Conservation (phyloP, 2,113 vertebrate species). For the Catharus bicknelli region DNA sequence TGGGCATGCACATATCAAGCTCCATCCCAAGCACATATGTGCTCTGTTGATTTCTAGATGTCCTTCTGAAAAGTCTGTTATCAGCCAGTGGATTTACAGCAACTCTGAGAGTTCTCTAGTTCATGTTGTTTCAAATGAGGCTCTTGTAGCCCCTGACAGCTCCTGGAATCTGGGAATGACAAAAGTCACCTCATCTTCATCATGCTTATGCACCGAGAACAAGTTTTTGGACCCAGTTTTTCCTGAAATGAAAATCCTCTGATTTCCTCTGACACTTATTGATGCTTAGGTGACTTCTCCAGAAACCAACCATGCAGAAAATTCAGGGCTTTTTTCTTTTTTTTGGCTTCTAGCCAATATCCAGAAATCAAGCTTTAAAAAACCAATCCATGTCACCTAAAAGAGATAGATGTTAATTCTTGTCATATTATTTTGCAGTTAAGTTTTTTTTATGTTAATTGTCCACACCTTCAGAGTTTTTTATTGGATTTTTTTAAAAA, state of each 20-base stretch:
- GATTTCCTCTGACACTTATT: constrained; percentile 56
- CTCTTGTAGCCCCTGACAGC: background rate
- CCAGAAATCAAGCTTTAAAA: background rate
- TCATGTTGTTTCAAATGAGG: background rate
- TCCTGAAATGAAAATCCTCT: constrained; percentile 26
- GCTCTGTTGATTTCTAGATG: background rate
- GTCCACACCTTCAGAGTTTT: background rate
- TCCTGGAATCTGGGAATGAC: background rate
- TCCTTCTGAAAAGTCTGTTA: background rate
- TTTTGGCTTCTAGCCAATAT: constrained; percentile 61
- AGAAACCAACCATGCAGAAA: constrained; percentile 61
- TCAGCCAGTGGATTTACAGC: background rate
- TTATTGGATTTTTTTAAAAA: background rate
- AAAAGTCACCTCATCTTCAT: background rate
- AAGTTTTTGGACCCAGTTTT: background rate
- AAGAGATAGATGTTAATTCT: constrained; percentile 20
- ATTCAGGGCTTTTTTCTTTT: background rate
- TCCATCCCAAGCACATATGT: background rate
- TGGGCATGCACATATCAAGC: background rate
- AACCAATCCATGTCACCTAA: background rate
- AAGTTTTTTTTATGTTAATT: constrained; percentile 53
- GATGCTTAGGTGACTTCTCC: constrained; percentile 75
- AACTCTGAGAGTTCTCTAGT: background rate
- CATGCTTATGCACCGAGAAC: background rate
- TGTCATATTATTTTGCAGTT: constrained; percentile 41